Evolutionary conservation across 2,797 vertebrate species (phyloP), one percentile per base, ranked within the genome.

Genomic region (Gouania willdenowi): DNA sequence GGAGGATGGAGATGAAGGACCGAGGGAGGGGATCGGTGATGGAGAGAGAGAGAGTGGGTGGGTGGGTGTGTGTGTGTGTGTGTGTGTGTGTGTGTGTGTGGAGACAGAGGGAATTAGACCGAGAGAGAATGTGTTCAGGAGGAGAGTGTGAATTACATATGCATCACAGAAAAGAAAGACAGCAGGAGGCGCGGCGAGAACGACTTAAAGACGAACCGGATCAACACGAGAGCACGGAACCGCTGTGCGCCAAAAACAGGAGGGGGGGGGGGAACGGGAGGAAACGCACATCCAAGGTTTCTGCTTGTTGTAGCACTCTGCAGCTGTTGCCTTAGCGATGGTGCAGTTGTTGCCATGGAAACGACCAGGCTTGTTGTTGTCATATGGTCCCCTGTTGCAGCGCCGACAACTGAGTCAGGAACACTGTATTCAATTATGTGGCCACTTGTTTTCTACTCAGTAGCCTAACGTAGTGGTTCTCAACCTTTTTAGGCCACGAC

Each of bases 331-430:
- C 85, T 75, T 82, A 83, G 86, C 79, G 76, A 85, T 89, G 83
- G 79, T 88, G 85, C 86, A 88, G 84, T 87, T 86, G 86, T 88
- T 87, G 77, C 85, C 82, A 87, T 88, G 85, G 85, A 64, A 51
- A 88, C 79, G 43, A 65, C 41, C 38, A 71, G 66, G 77, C 79
- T 77, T 82, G 82, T 82, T 87, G 87, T 81, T 83, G 75, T 88
- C 70, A 71, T 76, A 71, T 63, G 66, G 64, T 63, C 49, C 34
- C 36, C 16, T 34, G n/a, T 59, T 42, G 34, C 46, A 32, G 49
- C 42, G 48, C 35, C 36, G 31, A 70, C 50, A 56, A 19, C 52
- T 29, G 29, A 48, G 37, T 24, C 8, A 40, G 57, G 26, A 61
- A 41, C 38, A 60, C 55, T 59, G 58, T 52, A 41, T 30, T 18